Conservation (phyloP, 35 echinoderm and acorn worm genomes). For the Patiria miniata region DNA sequence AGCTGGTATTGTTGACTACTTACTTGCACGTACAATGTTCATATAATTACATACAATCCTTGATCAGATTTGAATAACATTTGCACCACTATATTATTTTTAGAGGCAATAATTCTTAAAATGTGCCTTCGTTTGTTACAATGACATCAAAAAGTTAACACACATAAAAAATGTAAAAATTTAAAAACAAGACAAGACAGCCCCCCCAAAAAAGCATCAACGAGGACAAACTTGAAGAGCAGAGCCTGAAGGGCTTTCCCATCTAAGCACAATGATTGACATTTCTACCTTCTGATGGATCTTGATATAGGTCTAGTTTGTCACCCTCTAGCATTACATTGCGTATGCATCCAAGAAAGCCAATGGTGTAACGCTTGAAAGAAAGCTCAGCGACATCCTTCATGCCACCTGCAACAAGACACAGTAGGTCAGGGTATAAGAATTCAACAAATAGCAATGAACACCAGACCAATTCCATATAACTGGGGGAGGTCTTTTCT, state of each 20-base stretch:
- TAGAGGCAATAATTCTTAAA: background rate
- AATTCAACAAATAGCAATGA: too few relatives aligned
- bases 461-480: too few relatives aligned
- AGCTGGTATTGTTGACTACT: too few relatives aligned
- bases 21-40: too few relatives aligned
- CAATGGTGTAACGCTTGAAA: constrained; percentile 43
- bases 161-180: background rate
- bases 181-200: too few relatives aligned
- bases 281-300: constrained; percentile 60
- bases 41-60: too few relatives aligned
- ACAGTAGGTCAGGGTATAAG: too few relatives aligned
- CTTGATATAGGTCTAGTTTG: constrained; percentile 48
- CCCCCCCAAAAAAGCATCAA: too few relatives aligned
- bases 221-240: too few relatives aligned
- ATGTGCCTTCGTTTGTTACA: background rate
- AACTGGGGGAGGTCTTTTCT: too few relatives aligned
- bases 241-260: too few relatives aligned
- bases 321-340: constrained; percentile 55
- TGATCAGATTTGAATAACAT: background rate
- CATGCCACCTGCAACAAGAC: constrained; percentile 48
- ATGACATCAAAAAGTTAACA: background rate
- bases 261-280: constrained; percentile 49
- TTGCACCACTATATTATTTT: background rate
- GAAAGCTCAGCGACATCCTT: constrained; percentile 46
- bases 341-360: constrained; percentile 55